phyloP scores from a whole-genome alignment of 2,888 invertebrate genomes.

The Poecilobothrus nobilitatus region DNA sequence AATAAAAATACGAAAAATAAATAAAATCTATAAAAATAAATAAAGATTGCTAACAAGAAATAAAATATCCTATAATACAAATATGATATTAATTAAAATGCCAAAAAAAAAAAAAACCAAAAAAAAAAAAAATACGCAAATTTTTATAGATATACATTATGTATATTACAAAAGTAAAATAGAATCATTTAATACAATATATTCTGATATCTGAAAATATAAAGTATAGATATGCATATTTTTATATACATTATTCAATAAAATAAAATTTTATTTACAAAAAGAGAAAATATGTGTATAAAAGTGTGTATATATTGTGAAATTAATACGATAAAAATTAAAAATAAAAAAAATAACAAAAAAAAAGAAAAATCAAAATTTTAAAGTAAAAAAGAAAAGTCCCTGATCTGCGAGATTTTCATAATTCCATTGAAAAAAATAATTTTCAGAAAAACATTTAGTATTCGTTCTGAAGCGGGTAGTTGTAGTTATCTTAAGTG shows the following conservation, averaged over 20 bases:
- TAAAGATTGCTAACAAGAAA: too few species aligned
- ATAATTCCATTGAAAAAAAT: background rate
- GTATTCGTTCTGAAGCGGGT: slow-evolving; percentile 6
- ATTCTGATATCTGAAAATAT: too few species aligned
- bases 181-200: too few species aligned
- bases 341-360: background rate
- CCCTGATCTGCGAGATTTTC: slow-evolving; percentile 1
- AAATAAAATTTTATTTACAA: background rate
- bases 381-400: background rate
- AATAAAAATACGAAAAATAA: too few species aligned
- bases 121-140: too few species aligned
- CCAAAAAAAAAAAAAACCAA: too few species aligned
- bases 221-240: background rate
- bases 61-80: too few species aligned
- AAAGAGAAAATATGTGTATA: background rate
- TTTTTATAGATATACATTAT: too few species aligned
- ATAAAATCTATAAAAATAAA: too few species aligned
- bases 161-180: too few species aligned
- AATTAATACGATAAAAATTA: background rate
- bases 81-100: too few species aligned
- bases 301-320: background rate
- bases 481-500: slow-evolving; percentile 4
- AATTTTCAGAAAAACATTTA: background rate
- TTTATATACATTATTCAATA: background rate
- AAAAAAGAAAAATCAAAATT: background rate